Base-by-base conservation (phyloP, 2,888 invertebrate species). In the Saturnia pavonia region DNA sequence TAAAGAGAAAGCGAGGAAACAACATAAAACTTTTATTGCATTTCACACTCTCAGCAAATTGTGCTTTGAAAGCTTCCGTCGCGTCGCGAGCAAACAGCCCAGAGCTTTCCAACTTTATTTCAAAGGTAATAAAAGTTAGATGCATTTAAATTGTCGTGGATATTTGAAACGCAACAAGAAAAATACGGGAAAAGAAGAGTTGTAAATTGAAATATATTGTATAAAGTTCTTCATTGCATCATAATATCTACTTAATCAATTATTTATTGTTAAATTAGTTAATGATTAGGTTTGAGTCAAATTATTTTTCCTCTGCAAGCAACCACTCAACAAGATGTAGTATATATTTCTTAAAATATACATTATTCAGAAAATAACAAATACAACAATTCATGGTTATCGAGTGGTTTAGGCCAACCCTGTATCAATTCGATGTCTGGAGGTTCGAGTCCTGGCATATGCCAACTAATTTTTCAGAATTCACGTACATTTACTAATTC, bases 41-140 rank as follows among this genome's bases (percentile, higher is more conserved):
- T 27, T 57, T 60, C 57, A 60, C 65, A 65, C 40, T 65, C 65
- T 19, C 25, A 19, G 65, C 14, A 40, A 65, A 22, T 65, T 12
- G 40, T 40, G 65, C 65, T 65, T n/a, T 65, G 65, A 65, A 65
- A 65, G 65, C 65, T 40, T 65, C 65, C 65, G 65, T n/a, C 65
- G 40, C 65, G n/a, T 40, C 65, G 40, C 65, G n/a, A 65, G 65
- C 19, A 65, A 65, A 40, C 22, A 40, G 22, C 40, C 40, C 40
- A 40, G 40, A 65, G 9, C 40, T 65, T 65, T 65, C 9, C 11
- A 57, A 57, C 57, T 57, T 57, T 57, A 22, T 57, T 57, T 57
- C 25, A 25, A 57, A 54, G 54, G 34, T 11, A 54, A 22, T 54
- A 54, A 54, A 54, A 27, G 57, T 27, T 11, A 27, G 16, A 60